Base-by-base conservation (phyloP, 2,797 vertebrate genomes). In the Cuculus canorus region DNA sequence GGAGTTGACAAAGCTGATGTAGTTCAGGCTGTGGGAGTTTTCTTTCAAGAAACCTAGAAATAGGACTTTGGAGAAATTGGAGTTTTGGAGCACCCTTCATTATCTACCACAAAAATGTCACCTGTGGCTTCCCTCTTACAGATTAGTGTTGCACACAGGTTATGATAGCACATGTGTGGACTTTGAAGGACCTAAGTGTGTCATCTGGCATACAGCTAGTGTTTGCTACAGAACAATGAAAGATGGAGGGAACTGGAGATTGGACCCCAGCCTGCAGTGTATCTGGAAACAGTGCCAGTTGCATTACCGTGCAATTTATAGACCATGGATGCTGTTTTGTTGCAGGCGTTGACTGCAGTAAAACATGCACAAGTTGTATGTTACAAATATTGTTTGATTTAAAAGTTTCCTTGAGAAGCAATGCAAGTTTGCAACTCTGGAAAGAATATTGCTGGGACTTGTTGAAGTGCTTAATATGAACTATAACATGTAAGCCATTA, bases 401-500 rank as follows among this genome's bases (percentile, higher is more conserved):
- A 61, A 81, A 83, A 77, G 27, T 86, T 92, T 94, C 69, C 78
- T 75, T 71, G 76, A 69, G 83, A 92, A 92, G 76, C 16, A 75
- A 65, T 6, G 50, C 65, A 75, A 88, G 30, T 92, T 88, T 76
- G 30, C 70, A 90, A 77, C 87, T 75, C 37, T 12, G 0, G 57
- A 48, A 95, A 56, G 82, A 65, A 53, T 71, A 94, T 60, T 65
- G 77, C 4, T 78, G 77, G 86, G 77, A 65, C 82, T 93, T 82
- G 92, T 10, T 88, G 87, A 90, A 90, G 81, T 56, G 68, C 70
- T 97, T 48, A 57, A 1, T 85, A 80, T 94, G 94, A 86, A 91
- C 79, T 66, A 84, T 82, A 88, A 84, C 88, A 92, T 8, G 60
- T 69, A 87, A 90, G 75, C 85, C 91, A 86, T 95, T 94, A 92